Evolutionary conservation across 2,113 vertebrate species (phyloP), one percentile per base, ranked within the genome.

Genomic region (Tursiops truncatus): DNA sequence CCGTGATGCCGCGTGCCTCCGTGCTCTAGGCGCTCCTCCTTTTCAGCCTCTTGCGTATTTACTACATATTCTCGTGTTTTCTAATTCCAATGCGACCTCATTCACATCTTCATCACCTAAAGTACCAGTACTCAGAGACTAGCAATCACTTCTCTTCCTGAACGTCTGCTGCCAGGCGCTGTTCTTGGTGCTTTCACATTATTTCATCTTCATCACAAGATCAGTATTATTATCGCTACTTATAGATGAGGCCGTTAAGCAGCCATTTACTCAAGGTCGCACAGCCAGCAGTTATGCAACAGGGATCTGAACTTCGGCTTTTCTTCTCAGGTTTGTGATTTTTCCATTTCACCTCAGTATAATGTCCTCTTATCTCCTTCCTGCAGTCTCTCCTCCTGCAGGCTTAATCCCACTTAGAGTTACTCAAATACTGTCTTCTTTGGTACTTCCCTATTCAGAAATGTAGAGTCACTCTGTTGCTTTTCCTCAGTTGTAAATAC

Each of bases 291-390:
- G 20, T 53, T 58, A 2, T 56, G 53, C 26, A 33, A 17, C 38
- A 23, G 50, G 44, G 68, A 84, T 87, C 74, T 65, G 79, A 74
- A 74, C 15, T 38, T 5, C 23, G 74, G 6, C 58, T 87, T 92
- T 95, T 95, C 68, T 89, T 21, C 36, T 73, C 25, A 62, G 31
- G 31, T 62, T 50, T 93, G 60, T 71, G 41, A 83, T 58, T 36
- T 86, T 73, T 68, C 65, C 4, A 15, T 60, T 82, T 95, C 20
- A 7, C 21, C 79, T 80, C 38, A 31, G 25, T 82, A 53, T 81
- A 33, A 33, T 70, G 15, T 0, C 44, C 4, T 74, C 36, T 63
- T 47, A 26, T 31, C 10, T 47, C 70, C 31, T 89, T 94, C n/a
- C 38, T 91, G 3, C 33, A 18, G 68, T 81, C 50, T 62, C 38